Base-by-base conservation (phyloP, 2,113 vertebrate species). In the Colius striatus region DNA sequence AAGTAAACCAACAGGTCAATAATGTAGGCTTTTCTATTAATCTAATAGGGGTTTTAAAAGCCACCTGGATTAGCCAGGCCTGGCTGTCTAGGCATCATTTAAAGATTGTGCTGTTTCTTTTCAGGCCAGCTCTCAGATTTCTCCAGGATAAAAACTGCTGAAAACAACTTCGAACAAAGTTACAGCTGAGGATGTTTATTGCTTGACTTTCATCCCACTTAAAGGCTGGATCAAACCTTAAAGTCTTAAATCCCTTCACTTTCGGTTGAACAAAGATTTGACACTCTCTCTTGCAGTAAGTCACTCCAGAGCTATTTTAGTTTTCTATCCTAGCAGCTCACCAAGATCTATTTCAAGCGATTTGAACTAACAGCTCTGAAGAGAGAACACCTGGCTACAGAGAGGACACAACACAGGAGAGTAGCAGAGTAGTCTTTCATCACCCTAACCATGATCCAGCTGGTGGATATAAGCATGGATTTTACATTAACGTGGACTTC, bases 1-100 rank as follows among this genome's bases (percentile, higher is more conserved):
- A 92, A 89, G 55, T 66, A 94, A 95, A 81, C 58, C 66, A 91
- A 68, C 1, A 95, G 50, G 54, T 92, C 81, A 95, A 66, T 47
- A 94, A 36, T 8, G 5, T 30, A 65, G 66, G 45, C 45, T 91
- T 87, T 87, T 36, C 66, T 82, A 13, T 70, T 76, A 55, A 78
- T 81, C 53, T 79, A 54, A 54, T 4, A 62, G 11, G 25, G 50
- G 16, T 19, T 79, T 94, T 79, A 79, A 89, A 91, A 91, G 47
- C 45, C 70, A 21, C 19, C n/a, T 79, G 77, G 12, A 85, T 47
- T 70, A 91, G 29, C 34, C 26, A 93, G 38, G 29, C 26, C 53
- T 72, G 61, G 25, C 22, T 84, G 12, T 65, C 26, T 77, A 74
- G 71, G 32, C 47, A 83, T 58, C n/a, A 58, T 91, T 70, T 82